These are phyloP conservation scores for Laticauda colubrina DNA, from an alignment of 2,113 vertebrate genomes.

Conservation along the genomic window DNA sequence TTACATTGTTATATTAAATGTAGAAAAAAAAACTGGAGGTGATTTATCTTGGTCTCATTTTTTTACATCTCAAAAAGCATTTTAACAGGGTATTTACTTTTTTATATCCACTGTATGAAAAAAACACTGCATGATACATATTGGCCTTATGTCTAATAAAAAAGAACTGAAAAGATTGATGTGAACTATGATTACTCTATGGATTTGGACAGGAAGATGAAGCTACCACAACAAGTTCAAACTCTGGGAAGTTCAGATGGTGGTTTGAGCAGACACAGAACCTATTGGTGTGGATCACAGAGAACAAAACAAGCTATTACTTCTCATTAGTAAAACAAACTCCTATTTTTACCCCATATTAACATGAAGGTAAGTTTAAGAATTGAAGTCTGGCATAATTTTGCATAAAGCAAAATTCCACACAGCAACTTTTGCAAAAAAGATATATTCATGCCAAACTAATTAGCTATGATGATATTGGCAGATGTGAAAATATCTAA, in stretches of 20 bases:
- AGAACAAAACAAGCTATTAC: neutral
- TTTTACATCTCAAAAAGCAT: neutral
- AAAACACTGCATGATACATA: neutral
- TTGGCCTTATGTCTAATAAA: neutral
- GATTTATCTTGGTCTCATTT: neutral
- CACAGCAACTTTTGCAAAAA: neutral
- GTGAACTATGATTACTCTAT: neutral
- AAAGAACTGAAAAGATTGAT: neutral
- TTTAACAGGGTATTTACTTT: neutral
- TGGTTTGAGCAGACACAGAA: neutral
- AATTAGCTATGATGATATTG: neutral
- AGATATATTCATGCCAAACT: neutral
- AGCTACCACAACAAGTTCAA: neutral
- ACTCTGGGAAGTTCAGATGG: neutral
- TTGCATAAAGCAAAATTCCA: slow-evolving; percentile 25
- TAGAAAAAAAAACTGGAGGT: neutral
- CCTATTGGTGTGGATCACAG: neutral
- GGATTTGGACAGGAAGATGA: neutral
- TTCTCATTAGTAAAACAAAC: neutral
- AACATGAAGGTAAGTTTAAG: neutral
- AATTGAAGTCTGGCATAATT: slow-evolving; percentile 20
- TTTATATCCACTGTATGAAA: neutral
- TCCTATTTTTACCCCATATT: neutral
- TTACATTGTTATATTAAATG: neutral
- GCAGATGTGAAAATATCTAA: slow-evolving; percentile 12